Conservation (phyloP, 2,888 invertebrate species). For the Drosophila niveifrons region DNA sequence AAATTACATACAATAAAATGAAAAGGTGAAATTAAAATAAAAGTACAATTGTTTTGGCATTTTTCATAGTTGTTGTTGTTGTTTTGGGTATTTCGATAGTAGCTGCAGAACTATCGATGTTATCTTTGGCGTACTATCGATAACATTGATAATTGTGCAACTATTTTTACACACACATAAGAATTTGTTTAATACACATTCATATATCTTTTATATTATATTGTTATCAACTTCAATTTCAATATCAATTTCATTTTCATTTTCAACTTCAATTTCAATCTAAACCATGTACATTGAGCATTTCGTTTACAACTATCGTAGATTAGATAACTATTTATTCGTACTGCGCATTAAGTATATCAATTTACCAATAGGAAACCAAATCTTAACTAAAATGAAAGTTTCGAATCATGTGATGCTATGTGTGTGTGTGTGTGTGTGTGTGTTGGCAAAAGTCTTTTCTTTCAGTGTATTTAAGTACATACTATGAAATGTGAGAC, state of each 20-base stretch:
- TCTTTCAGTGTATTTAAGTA: slow-evolving; percentile 70
- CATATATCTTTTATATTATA: slow-evolving; percentile 27
- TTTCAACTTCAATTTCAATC: slow-evolving; percentile 28
- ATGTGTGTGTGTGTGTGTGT: slow-evolving; percentile 10
- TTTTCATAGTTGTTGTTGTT: slow-evolving; percentile 36
- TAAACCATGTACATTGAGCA: slow-evolving; percentile 66
- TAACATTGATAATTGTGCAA: slow-evolving; percentile 7
- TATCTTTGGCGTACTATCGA: slow-evolving; percentile 12
- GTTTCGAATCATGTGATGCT: background rate
- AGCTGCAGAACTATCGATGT: slow-evolving; percentile 13
- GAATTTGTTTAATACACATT: slow-evolving; percentile 39
- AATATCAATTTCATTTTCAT: slow-evolving; percentile 10
- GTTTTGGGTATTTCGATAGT: slow-evolving; percentile 5
- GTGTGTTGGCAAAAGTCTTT: slow-evolving; percentile 65
- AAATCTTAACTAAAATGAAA: slow-evolving; percentile 46
- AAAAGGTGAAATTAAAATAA: slow-evolving; percentile 16
- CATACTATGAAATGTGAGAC: slow-evolving; percentile 33
- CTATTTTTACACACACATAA: slow-evolving; percentile 19
- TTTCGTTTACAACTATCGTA: slow-evolving; percentile 56
- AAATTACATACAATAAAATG: slow-evolving; percentile 9
- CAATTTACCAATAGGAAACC: slow-evolving; percentile 61
- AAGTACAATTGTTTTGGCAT: slow-evolving; percentile 58
- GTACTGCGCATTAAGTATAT: slow-evolving; percentile 51
- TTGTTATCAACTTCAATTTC: slow-evolving; percentile 16
- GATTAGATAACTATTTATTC: slow-evolving; percentile 34